A percentile compares a stretch with the other conserved stretches of the same genome.
These are phyloP conservation scores for Sebastes paucispinis DNA, from an alignment of 2,797 vertebrate species.

Conservation along the genomic window DNA sequence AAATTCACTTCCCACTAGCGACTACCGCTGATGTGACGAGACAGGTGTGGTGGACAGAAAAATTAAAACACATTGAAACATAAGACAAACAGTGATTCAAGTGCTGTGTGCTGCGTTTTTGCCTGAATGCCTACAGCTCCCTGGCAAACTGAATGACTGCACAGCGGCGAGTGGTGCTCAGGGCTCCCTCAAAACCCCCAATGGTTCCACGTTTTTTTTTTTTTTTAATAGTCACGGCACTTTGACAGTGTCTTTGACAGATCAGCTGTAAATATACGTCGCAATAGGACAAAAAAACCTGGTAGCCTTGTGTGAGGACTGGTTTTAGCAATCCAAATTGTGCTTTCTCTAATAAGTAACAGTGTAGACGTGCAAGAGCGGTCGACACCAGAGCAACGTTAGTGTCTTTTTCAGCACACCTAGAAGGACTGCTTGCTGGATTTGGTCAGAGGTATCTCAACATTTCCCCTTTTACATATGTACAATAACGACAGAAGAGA, in stretches of 20 bases:
- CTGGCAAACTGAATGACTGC: slow-evolving; percentile 63
- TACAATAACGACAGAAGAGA: slow-evolving; percentile 54
- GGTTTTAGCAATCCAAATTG: slow-evolving; percentile 66
- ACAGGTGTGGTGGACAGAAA: slow-evolving; percentile 40
- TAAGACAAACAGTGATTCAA: slow-evolving; percentile 74
- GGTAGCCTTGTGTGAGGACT: slow-evolving; percentile 58
- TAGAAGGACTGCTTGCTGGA: slow-evolving; percentile 60
- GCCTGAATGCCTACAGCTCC: slow-evolving; percentile 59
- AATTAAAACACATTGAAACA: slow-evolving; percentile 30
- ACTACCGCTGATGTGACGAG: slow-evolving; percentile 22
- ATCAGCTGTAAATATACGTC: slow-evolving; percentile 32
- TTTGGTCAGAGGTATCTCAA: slow-evolving; percentile 69
- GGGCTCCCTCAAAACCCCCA: slow-evolving; percentile 8
- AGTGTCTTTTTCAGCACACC: slow-evolving; percentile 58
- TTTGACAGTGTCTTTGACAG: slow-evolving; percentile 60
- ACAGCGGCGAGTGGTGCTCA: slow-evolving; percentile 41
- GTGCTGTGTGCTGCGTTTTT: slow-evolving; percentile 56
- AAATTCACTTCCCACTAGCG: slow-evolving; percentile 39
- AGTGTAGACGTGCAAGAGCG: slow-evolving; percentile 61
- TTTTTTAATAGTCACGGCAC: slow-evolving; percentile 32
- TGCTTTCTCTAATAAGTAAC: slow-evolving; percentile 73
- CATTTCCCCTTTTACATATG: slow-evolving; percentile 59
- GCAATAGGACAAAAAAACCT: slow-evolving; percentile 25
- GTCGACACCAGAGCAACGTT: slow-evolving; percentile 50
- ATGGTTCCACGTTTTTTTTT: slow-evolving; percentile 8